These are phyloP conservation scores for Rousettus madagascariensis DNA, from an alignment of 2,797 vertebrate genomes.

Conservation along the genomic window DNA sequence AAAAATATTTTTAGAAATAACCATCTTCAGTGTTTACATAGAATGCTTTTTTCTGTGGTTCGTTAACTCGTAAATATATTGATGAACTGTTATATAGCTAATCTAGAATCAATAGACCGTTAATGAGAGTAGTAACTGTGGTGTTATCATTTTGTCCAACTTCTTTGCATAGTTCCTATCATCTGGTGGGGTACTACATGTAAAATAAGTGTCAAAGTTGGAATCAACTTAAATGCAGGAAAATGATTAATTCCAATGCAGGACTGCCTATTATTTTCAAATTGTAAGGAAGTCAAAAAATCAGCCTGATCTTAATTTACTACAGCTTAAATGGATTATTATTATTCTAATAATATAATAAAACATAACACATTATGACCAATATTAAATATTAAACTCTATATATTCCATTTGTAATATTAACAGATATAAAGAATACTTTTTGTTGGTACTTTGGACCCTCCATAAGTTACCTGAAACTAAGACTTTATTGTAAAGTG, in stretches of 20 bases:
- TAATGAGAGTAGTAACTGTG: not conserved
- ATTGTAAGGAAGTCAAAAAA: not conserved
- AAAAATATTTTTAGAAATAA: slow-evolving; percentile 22
- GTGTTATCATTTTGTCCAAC: not conserved
- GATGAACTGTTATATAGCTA: not conserved
- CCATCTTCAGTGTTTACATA: not conserved
- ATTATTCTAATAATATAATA: not conserved
- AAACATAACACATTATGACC: not conserved
- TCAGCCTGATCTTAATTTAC: not conserved
- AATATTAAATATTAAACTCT: not conserved
- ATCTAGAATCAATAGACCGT: not conserved
- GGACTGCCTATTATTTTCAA: not conserved
- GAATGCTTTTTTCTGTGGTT: not conserved
- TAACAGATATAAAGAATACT: not conserved
- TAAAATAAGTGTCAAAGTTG: not conserved
- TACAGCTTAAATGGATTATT: not conserved
- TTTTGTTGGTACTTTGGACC: not conserved
- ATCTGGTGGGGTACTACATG: not conserved
- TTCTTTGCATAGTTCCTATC: not conserved
- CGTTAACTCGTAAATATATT: not conserved
- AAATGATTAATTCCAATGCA: not conserved
- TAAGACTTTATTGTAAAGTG: not conserved
- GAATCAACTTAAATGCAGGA: not conserved
- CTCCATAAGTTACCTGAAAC: not conserved
- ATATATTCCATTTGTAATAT: not conserved